Percentiles rank a stretch among this genome's conserved stretches.
Evolutionary conservation across 2,113 vertebrate genomes (phyloP).

Genomic region (Collichthys lucidus): DNA sequence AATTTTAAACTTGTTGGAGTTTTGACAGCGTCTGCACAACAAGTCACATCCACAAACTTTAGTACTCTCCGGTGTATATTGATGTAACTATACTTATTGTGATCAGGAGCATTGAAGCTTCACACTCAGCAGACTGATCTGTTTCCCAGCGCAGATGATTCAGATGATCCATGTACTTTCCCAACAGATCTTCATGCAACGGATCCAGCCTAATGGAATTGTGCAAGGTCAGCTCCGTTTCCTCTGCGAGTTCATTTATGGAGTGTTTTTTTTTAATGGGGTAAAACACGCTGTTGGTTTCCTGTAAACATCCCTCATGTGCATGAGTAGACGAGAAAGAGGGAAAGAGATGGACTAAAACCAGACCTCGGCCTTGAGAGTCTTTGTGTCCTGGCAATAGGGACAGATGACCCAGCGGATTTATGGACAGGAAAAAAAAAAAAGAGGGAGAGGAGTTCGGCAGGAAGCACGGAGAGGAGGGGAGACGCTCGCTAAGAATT

Average conservation of each 20-base stretch:
- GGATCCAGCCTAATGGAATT: neutral
- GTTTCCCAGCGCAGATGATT: conserved; percentile 21
- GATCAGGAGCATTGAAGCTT: conserved; percentile 4
- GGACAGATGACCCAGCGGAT: conserved; percentile 66
- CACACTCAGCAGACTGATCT: conserved; percentile 4
- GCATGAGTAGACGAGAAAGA: conserved; percentile 34
- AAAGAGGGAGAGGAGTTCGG: conserved; percentile 27
- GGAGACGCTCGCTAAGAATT: conserved; percentile 10
- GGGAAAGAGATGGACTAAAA: conserved; percentile 45
- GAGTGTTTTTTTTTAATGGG: conserved; percentile 56
- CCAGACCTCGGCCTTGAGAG: conserved; percentile 68
- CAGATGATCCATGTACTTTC: conserved; percentile 20
- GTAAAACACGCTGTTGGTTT: conserved; percentile 47
- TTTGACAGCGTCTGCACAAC: neutral
- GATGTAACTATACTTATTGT: neutral
- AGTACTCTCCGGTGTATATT: neutral
- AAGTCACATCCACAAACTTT: conserved; percentile 15
- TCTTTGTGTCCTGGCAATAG: conserved; percentile 66
- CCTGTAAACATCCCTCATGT: conserved; percentile 67
- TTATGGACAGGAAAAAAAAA: conserved; percentile 48
- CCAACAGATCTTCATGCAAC: conserved; percentile 3
- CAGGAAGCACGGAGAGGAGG: conserved; percentile 49
- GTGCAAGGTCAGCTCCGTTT: conserved; percentile 49
- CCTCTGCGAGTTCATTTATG: conserved; percentile 42
- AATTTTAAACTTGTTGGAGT: neutral